Evolutionary conservation across 2,797 vertebrate species (phyloP).

Genomic region (Gymnoscopelus microlampas): DNA sequence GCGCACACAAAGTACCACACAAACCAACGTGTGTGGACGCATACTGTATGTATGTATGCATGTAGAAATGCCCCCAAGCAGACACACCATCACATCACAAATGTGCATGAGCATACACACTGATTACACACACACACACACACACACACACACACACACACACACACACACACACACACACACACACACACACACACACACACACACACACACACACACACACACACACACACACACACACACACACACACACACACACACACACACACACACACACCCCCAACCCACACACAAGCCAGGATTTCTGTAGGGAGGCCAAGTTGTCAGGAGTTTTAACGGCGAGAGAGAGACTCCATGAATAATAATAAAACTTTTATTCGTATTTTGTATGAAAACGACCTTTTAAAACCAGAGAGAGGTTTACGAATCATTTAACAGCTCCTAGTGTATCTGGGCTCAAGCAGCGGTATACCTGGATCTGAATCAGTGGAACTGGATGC

Average conservation of each 20-base stretch:
- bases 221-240: background rate
- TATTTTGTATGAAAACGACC: conserved; percentile 23
- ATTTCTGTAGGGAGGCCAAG: conserved; percentile 31
- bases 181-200: conserved; percentile 6
- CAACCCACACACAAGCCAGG: conserved; percentile 11
- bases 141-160: background rate
- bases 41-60: too few species aligned
- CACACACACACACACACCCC: too few species aligned
- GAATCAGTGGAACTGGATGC: background rate
- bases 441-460: conserved; percentile 23
- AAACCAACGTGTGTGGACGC: too few species aligned
- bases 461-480: conserved; percentile 37
- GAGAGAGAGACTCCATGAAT: conserved; percentile 5
- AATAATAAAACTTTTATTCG: too few species aligned
- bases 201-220: background rate
- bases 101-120: background rate
- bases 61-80: background rate
- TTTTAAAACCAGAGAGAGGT: conserved; percentile 27
- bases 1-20: too few species aligned
- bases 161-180: too few species aligned
- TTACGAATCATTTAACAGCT: conserved; percentile 23
- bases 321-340: conserved; percentile 37
- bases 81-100: background rate
- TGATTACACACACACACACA: background rate
- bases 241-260: background rate